Conservation (phyloP, 2,888 invertebrate genomes). For the Ophraella communa region DNA sequence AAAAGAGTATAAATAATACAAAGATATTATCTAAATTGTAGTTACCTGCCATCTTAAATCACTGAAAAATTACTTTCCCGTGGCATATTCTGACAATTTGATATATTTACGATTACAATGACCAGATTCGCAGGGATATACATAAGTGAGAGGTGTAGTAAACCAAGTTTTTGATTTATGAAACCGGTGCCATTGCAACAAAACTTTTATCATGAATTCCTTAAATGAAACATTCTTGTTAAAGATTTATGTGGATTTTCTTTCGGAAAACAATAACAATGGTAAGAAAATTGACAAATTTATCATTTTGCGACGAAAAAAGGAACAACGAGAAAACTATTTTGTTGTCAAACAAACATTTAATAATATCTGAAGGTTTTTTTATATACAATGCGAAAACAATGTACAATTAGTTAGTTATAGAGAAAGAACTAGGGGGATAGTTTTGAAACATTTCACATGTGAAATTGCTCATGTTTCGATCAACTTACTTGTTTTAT, state of each 20-base stretch:
- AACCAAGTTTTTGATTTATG: constrained; percentile 25
- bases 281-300: constrained; percentile 16
- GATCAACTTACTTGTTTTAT: no score
- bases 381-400: no score
- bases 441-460: no score
- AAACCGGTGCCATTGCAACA: constrained; percentile 8
- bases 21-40: no score
- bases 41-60: not conserved
- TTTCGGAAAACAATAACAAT: constrained; percentile 16
- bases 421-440: no score
- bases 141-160: constrained; percentile 23
- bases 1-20: no score
- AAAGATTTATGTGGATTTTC: constrained; percentile 21
- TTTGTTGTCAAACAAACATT: constrained; percentile 4
- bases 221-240: constrained; percentile 27
- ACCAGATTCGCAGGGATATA: constrained; percentile 9
- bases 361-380: not conserved
- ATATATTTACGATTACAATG: constrained; percentile 9
- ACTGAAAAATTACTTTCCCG: not conserved
- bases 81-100: not conserved
- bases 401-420: no score
- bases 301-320: constrained; percentile 1
- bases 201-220: constrained; percentile 21
- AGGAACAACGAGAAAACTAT: not conserved
- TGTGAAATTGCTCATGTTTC: no score